Evolutionary conservation across 2,888 invertebrate species (phyloP), one percentile per base, ranked within the genome.

Genomic region (Caenorhabditis afra): DNA sequence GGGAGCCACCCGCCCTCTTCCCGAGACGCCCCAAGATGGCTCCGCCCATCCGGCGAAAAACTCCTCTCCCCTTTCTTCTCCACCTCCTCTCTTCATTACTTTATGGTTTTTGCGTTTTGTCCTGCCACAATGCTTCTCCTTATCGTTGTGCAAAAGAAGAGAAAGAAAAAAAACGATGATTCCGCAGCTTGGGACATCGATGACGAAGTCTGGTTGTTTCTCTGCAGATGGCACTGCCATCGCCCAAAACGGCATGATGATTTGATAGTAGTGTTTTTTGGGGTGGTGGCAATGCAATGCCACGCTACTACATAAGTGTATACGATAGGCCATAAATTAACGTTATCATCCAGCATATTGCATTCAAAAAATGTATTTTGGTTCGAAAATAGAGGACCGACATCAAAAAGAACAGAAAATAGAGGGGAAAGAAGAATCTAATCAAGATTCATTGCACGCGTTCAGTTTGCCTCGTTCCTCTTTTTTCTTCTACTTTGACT

Each of bases 81-180:
- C 20, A 37, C 49, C 57, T 55, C 37, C 39, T 59, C 47, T 55
- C 47, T 41, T 44, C 39, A 45, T 71, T 73, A 73, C 73, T 73
- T 73, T 73, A 73, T 62, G 73, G 64, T 73, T 73, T 73, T 73
- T 73, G 70, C 71, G 59, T 73, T 73, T 73, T 41, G 49, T 45
- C 29, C 35, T 39, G 55, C 71, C 44, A 73, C 64, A 58, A 50
- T 57, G 50, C 29, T 73, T 57, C 58, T 58, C 44, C 64, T 64
- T 58, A 62, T 58, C 64, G 39, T 12, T 29, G 39, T 35, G 18
- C 52, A 41, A 35, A n/a, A n/a, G n/a, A n/a, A n/a, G n/a, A n/a
- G 39, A 18, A 11, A 14, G 61, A 45, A 70, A 52, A 47, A 62
- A 71, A 62, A 71, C 62, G 47, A 61, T 64, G 47, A 57, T 57